Evolutionary conservation across 2,888 invertebrate species (phyloP), one percentile per base, ranked within the genome.

Genomic region (Stenodema calcarata): DNA sequence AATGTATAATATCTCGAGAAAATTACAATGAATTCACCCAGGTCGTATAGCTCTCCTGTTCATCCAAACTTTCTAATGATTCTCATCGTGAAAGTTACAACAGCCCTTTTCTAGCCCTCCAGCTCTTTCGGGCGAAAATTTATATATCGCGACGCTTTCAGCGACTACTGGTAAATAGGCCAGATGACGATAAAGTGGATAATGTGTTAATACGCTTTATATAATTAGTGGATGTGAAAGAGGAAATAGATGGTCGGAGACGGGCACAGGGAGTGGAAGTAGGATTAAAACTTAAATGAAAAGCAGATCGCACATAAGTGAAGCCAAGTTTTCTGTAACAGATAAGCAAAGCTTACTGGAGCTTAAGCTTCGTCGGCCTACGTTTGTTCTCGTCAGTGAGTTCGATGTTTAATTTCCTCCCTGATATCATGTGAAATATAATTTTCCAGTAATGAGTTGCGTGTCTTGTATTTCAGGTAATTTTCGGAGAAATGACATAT

Each of bases 251-350:
- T 23, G 62, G 27, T 27, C 23, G 50, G 50, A 50, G 50, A n/a
- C 16, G 50, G n/a, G n/a, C n/a, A 70, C n/a, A 14, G 73, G 73
- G 41, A n/a, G 73, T 35, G 16, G 69, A 23, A 42, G 69, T 30
- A 18, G 82, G 82, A 82, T 82, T 69, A 69, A 69, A 82, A 82
- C 41, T 82, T 82, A 70, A 62, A 82, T 69, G 82, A 69, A 82
- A 78, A 78, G 42, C 44, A 78, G 78, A 78, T 78, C 78, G 42
- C 73, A 80, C 82, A 18, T 82, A 42, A 28, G 54, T 30, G 62
- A 41, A 82, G 82, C 44, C 18, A 82, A 82, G 82, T 82, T 69
- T 69, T 62, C 69, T 69, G 62, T 44, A 73, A 73, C 35, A 73
- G 73, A 73, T 73, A 73, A 73, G 73, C 80, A 50, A 30, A 50